These are phyloP conservation scores for Sebastiscus tertius DNA, from an alignment of 2,797 vertebrate genomes.

Conservation along the genomic window DNA sequence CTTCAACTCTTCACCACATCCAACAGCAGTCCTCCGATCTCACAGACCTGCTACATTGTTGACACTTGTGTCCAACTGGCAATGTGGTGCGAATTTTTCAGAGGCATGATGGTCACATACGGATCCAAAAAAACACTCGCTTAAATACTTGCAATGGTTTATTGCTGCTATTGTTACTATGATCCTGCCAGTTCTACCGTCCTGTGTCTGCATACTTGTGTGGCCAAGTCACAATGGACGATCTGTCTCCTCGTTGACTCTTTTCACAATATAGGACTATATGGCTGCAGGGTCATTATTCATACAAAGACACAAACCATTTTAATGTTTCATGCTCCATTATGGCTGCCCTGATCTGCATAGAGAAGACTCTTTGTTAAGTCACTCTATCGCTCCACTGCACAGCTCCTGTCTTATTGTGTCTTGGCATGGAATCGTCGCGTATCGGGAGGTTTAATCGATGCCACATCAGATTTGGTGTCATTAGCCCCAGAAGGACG, in stretches of 20 bases:
- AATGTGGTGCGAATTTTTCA: conserved; percentile 46
- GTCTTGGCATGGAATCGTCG: conserved; percentile 12
- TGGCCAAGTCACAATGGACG: conserved; percentile 33
- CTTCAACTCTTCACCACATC: conserved; percentile 40
- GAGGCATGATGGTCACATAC: conserved; percentile 18
- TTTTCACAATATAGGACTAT: conserved; percentile 31
- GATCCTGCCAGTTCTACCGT: background rate
- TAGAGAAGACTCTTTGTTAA: conserved; percentile 46
- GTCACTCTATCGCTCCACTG: background rate
- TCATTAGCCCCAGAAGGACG: conserved; percentile 14
- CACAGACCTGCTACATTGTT: conserved; percentile 66
- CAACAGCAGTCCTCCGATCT: conserved; percentile 39
- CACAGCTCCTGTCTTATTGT: conserved; percentile 6
- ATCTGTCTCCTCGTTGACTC: conserved; percentile 1
- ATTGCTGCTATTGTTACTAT: background rate
- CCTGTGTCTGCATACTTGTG: background rate
- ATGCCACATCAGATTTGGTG: conserved; percentile 31
- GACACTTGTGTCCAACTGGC: conserved; percentile 51
- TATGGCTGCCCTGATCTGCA: conserved; percentile 5
- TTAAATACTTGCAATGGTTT: background rate
- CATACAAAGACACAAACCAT: conserved; percentile 9
- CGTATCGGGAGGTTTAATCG: conserved; percentile 32
- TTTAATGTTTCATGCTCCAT: conserved; percentile 39
- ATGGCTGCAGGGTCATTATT: conserved; percentile 20
- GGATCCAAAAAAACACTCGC: background rate